phyloP scores from a whole-genome alignment of 2,113 vertebrate species.

The Ctenomys sociabilis region DNA sequence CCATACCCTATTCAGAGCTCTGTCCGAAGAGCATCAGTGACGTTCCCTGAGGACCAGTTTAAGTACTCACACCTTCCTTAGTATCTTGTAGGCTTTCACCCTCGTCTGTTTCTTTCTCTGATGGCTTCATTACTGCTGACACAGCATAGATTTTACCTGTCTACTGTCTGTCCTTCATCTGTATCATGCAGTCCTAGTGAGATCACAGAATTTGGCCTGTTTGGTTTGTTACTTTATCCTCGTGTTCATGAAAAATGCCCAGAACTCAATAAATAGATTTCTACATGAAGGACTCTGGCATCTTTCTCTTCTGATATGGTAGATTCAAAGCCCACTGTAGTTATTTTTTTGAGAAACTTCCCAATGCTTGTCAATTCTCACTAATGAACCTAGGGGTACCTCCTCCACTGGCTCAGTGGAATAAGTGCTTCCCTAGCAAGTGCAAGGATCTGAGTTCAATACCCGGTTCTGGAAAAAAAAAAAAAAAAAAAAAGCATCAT shows the following conservation, averaged over 20 bases:
- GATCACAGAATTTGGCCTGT: background rate
- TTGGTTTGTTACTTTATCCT: background rate
- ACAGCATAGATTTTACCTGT: background rate
- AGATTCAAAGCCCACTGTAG: background rate
- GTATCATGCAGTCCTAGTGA: background rate
- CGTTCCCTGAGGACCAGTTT: background rate
- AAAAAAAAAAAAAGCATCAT: no score
- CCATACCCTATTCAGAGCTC: background rate
- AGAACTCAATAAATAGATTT: background rate
- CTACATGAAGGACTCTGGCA: background rate
- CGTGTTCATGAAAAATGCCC: background rate
- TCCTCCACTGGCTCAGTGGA: background rate
- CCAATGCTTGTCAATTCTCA: background rate
- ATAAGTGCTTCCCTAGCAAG: no score
- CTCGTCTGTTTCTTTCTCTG: background rate
- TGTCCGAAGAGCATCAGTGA: background rate
- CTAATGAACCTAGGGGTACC: background rate
- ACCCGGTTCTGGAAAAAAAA: no score
- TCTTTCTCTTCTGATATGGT: background rate
- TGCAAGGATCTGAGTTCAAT: no score
- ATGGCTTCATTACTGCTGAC: background rate
- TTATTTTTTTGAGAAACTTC: background rate
- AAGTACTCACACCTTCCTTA: background rate
- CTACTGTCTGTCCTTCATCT: background rate
- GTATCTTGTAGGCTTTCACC: background rate